These are phyloP conservation scores for Anthophora plumipes DNA, from an alignment of 2,888 invertebrate genomes.

Conservation along the genomic window DNA sequence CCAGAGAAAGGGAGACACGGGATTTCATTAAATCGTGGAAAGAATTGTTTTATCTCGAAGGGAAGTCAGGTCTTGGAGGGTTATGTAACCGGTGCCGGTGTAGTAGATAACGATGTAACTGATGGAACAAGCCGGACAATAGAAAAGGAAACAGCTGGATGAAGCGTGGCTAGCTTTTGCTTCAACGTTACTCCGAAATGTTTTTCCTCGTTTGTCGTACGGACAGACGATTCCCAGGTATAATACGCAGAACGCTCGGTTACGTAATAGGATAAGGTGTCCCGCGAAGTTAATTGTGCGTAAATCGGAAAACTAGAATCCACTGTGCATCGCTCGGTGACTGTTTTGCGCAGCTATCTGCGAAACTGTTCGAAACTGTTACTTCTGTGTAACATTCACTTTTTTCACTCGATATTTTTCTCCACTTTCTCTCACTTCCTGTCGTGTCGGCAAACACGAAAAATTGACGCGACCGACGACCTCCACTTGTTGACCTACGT, in stretches of 20 bases:
- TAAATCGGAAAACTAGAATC: background rate
- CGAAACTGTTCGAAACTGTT: too few species aligned
- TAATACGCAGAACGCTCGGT: slow-evolving; percentile 15
- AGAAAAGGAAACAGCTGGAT: slow-evolving; percentile 37
- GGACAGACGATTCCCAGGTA: slow-evolving; percentile 14
- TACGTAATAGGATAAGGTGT: slow-evolving; percentile 29
- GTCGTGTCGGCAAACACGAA: too few species aligned
- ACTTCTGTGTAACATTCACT: too few species aligned
- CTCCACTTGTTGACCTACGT: too few species aligned
- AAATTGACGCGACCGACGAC: too few species aligned
- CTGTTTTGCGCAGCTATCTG: background rate
- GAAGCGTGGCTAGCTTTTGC: slow-evolving; percentile 14
- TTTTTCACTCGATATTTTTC: background rate
- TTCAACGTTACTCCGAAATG: slow-evolving; percentile 26
- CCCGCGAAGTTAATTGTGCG: slow-evolving; percentile 17
- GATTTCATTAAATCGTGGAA: slow-evolving; percentile 3
- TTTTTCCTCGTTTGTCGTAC: slow-evolving; percentile 10
- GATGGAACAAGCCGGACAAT: slow-evolving; percentile 34
- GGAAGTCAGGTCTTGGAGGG: background rate
- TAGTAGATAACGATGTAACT: slow-evolving; percentile 22
- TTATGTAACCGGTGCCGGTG: slow-evolving; percentile 40
- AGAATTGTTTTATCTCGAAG: slow-evolving; percentile 13
- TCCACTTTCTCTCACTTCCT: too few species aligned
- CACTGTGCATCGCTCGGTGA: background rate
- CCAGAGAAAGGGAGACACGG: slow-evolving; percentile 9